These are phyloP conservation scores for Brachyalestes nurse DNA, from an alignment of 2,797 vertebrate species.

Conservation along the genomic window DNA sequence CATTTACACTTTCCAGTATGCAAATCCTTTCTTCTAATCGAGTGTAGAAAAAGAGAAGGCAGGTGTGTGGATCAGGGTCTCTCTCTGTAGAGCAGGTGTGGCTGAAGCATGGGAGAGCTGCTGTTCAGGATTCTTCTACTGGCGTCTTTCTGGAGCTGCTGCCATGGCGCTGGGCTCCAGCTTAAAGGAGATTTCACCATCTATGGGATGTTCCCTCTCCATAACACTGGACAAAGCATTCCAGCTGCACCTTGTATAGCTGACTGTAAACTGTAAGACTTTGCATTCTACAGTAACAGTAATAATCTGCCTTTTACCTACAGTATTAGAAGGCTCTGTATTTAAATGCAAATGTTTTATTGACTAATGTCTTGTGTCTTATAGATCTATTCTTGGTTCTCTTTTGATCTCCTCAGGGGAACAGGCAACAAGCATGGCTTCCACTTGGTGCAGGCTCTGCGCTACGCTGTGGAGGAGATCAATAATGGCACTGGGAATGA, in stretches of 20 bases:
- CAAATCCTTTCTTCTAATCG: conserved; percentile 55
- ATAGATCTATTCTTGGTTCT: too few relatives aligned
- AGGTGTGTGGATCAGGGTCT: neutral
- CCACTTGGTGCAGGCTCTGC: conserved; percentile 79
- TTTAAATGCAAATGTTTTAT: neutral
- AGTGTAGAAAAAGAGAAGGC: conserved; percentile 27
- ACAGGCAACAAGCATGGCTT: conserved; percentile 74
- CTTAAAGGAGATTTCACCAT: conserved; percentile 78
- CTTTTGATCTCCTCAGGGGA: conserved; percentile 63
- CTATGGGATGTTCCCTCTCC: conserved; percentile 82
- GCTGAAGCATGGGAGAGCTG: conserved; percentile 43
- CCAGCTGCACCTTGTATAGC: conserved; percentile 63
- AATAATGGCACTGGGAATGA: conserved; percentile 68
- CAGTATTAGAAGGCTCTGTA: neutral
- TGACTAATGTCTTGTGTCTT: neutral
- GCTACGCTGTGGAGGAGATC: conserved; percentile 81
- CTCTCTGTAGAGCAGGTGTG: conserved; percentile 16
- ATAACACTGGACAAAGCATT: conserved; percentile 53
- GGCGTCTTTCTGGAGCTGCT: conserved; percentile 59
- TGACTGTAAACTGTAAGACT: conserved; percentile 73
- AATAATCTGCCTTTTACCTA: neutral
- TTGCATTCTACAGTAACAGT: neutral
- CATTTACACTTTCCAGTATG: conserved; percentile 56
- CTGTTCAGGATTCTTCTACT: conserved; percentile 23
- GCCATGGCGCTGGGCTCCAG: conserved; percentile 66